A percentile compares a stretch with the other conserved stretches of the same genome.
These are phyloP conservation scores for Molothrus aeneus DNA, from an alignment of 2,797 vertebrate species.

Conservation along the genomic window DNA sequence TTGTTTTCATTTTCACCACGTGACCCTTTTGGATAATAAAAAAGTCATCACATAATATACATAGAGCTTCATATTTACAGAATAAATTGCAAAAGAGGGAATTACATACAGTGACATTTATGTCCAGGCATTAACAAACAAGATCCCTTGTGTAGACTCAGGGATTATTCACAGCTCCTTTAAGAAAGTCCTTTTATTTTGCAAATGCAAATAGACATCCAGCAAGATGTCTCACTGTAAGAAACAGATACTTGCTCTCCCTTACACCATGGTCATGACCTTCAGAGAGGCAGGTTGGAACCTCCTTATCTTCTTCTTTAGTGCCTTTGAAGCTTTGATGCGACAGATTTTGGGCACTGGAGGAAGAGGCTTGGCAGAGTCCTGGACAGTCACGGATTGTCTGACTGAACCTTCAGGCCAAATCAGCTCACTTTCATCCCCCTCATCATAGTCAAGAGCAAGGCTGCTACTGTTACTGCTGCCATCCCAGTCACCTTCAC, in stretches of 20 bases:
- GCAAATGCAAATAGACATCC: neutral
- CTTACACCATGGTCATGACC: conserved; percentile 94
- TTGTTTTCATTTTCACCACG: neutral
- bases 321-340: conserved; percentile 92
- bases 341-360: conserved; percentile 85
- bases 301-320: conserved; percentile 93
- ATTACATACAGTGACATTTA: conserved; percentile 28
- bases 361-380: conserved; percentile 72
- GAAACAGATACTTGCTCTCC: neutral
- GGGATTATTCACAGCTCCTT: conserved; percentile 21
- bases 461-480: conserved; percentile 78
- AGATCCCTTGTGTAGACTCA: neutral
- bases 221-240: neutral
- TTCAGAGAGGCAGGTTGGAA: conserved; percentile 92
- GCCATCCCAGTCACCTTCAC: conserved; percentile 78
- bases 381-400: conserved; percentile 48
- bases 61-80: conserved; percentile 4
- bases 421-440: conserved; percentile 66
- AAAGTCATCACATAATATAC: neutral
- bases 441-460: conserved; percentile 75
- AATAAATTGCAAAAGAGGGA: conserved; percentile 18
- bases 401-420: conserved; percentile 75
- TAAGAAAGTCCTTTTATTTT: conserved; percentile 4
- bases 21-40: neutral
- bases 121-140: conserved; percentile 20